Base-by-base conservation (phyloP, 1,140 invertebrate species). In the Yoshiicerus persimilis region DNA sequence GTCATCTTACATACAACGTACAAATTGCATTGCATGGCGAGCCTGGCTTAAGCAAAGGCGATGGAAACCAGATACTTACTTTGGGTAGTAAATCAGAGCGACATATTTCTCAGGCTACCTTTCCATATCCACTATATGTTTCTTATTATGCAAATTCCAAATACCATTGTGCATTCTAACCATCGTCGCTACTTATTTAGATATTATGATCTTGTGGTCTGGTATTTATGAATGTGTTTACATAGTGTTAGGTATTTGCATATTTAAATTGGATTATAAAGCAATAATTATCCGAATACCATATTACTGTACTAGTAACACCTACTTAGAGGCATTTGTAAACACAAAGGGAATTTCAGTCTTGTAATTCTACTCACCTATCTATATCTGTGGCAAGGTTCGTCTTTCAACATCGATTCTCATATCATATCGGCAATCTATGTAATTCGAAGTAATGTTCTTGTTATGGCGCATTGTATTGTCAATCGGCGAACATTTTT, bases 81-180 rank as follows among this genome's bases (percentile, higher is more conserved):
- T 47, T 47, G n/a, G 16, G 41, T 30, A 70, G 66, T 70, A 80
- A 80, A 80, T 80, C 75, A 80, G 75, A 80, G 75, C 75, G 75
- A 80, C 75, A 80, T 80, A 80, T 80, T 80, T 80, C 75, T 80
- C 75, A 80, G 75, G 32, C 32, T 36, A 30, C 66, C 47, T 56
- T 5, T 16, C 16, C 47, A n/a, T n/a, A n/a, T 56, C 2, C 10
- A 41, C 39, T 41, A 9, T 10, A n/a, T n/a, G n/a, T n/a, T n/a
- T n/a, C n/a, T n/a, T n/a, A n/a, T 41, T 41, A 41, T 41, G 47
- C 47, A 56, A 56, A 56, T 56, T n/a, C 20, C 47, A 56, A 56
- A 56, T 56, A 56, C 20, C 8, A 56, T n/a, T 41, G 16, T 10
- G 8, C n/a, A n/a, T n/a, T n/a, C n/a, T n/a, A n/a, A n/a, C n/a